Percentiles rank a stretch among this genome's conserved stretches.
Conservation (phyloP, 1,140 invertebrate genomes). For the Drosophila varians region DNA sequence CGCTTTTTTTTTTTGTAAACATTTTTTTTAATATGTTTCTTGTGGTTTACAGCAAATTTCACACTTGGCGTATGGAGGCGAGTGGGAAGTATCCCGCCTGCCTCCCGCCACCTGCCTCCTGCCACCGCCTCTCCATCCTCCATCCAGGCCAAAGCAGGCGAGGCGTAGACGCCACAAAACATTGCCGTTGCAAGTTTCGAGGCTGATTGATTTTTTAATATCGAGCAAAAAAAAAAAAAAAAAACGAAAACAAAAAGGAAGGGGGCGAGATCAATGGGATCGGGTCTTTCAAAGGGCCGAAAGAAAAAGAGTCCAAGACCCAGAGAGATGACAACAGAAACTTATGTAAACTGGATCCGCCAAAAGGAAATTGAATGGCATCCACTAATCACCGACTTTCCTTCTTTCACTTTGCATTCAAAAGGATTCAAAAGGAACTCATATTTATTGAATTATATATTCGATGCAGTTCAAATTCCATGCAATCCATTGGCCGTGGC, state of each 20-base stretch:
- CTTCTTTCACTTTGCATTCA: conserved; percentile 28
- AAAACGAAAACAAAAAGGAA: background rate
- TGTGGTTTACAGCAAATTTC: conserved; percentile 80
- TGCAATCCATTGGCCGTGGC: conserved; percentile 34
- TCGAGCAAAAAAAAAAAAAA: conserved; percentile 18
- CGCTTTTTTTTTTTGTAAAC: conserved; percentile 32
- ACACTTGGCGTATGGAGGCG: conserved; percentile 59
- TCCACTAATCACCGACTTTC: conserved; percentile 22
- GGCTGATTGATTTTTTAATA: conserved; percentile 61
- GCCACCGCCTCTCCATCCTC: conserved; percentile 5
- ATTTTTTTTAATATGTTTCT: conserved; percentile 61
- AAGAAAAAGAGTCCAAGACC: conserved; percentile 1
- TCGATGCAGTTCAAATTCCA: conserved; percentile 16
- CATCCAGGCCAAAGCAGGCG: conserved; percentile 33
- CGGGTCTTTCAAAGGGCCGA: conserved; percentile 30
- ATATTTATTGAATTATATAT: background rate
- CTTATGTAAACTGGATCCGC: conserved; percentile 43
- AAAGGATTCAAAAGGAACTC: background rate
- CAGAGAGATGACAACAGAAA: conserved; percentile 26
- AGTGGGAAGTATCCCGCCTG: conserved; percentile 33
- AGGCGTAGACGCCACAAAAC: conserved; percentile 59
- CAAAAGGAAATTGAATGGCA: conserved; percentile 18
- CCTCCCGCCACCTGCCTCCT: conserved; percentile 5
- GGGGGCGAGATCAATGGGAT: conserved; percentile 26
- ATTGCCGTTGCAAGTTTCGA: conserved; percentile 21